Percentiles rank a stretch among this genome's conserved stretches.
Evolutionary conservation across 2,888 invertebrate species (phyloP).

Genomic region (Ypsolopha sequella): DNA sequence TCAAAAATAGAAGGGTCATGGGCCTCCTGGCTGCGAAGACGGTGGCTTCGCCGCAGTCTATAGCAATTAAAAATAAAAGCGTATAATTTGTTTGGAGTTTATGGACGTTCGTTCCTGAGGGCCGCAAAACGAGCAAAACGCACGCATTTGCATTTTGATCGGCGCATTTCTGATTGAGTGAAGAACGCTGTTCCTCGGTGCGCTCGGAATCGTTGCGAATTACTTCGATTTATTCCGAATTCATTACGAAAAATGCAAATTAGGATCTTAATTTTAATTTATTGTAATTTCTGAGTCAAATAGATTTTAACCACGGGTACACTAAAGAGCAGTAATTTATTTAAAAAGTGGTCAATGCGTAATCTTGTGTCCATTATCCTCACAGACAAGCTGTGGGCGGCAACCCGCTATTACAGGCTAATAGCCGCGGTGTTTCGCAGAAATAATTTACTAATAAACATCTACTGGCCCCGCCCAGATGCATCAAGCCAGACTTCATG

Average conservation of each 20-base stretch:
- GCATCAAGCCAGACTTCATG: too few species aligned
- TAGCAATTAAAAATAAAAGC: conserved; percentile 67
- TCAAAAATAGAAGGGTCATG: conserved; percentile 55
- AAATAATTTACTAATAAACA: conserved; percentile 32
- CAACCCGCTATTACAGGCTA: conserved; percentile 27
- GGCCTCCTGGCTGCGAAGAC: conserved; percentile 48
- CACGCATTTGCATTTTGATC: conserved; percentile 56
- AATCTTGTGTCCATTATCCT: too few species aligned
- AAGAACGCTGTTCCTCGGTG: conserved; percentile 14
- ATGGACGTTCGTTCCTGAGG: conserved; percentile 35
- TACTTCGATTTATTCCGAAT: background rate
- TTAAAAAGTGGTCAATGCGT: background rate
- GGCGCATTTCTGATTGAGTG: conserved; percentile 55
- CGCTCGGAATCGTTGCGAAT: background rate
- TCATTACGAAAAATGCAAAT: too few species aligned
- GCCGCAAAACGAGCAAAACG: conserved; percentile 44
- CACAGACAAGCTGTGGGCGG: conserved; percentile 15
- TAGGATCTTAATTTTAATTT: too few species aligned
- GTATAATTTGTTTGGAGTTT: conserved; percentile 63
- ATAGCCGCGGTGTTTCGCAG: conserved; percentile 31
- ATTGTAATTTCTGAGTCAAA: too few species aligned
- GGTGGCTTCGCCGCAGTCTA: conserved; percentile 54
- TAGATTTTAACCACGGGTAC: background rate
- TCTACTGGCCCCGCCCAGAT: conserved; percentile 8
- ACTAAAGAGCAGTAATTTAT: background rate